Evolutionary conservation across 2,113 vertebrate genomes (phyloP).

Genomic region (Heptranchias perlo): DNA sequence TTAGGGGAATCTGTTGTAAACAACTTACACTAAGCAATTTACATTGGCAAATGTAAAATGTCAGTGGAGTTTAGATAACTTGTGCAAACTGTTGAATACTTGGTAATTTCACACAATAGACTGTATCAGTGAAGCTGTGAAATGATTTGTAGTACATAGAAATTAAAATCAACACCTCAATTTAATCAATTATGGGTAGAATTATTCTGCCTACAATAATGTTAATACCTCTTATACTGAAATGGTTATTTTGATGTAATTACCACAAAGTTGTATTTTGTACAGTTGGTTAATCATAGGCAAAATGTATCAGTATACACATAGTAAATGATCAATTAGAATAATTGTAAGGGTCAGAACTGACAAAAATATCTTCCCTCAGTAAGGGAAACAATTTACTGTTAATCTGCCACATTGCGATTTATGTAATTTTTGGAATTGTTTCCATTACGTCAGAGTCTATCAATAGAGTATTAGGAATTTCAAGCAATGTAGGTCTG

Average conservation of each 20-base stretch:
- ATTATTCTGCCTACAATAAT: neutral
- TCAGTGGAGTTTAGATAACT: neutral
- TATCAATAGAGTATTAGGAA: neutral
- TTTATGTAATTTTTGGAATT: no score
- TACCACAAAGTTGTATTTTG: neutral
- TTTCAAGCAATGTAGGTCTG: neutral
- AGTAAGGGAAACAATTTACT: neutral
- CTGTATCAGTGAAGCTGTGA: neutral
- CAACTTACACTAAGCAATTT: neutral
- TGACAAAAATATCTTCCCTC: neutral
- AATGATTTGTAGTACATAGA: neutral
- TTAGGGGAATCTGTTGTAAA: neutral
- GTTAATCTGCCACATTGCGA: neutral
- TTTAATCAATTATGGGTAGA: conserved; percentile 3
- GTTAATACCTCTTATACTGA: neutral
- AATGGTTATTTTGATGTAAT: neutral
- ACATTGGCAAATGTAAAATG: neutral
- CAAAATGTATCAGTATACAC: neutral
- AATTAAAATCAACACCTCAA: neutral
- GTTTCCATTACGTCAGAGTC: neutral
- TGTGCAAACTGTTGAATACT: neutral
- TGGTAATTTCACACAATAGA: neutral
- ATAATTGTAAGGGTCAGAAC: neutral
- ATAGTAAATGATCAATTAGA: neutral
- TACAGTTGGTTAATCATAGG: neutral